Base-by-base conservation (phyloP, 2,797 vertebrate species). In the Tympanoctomys barrerae region DNA sequence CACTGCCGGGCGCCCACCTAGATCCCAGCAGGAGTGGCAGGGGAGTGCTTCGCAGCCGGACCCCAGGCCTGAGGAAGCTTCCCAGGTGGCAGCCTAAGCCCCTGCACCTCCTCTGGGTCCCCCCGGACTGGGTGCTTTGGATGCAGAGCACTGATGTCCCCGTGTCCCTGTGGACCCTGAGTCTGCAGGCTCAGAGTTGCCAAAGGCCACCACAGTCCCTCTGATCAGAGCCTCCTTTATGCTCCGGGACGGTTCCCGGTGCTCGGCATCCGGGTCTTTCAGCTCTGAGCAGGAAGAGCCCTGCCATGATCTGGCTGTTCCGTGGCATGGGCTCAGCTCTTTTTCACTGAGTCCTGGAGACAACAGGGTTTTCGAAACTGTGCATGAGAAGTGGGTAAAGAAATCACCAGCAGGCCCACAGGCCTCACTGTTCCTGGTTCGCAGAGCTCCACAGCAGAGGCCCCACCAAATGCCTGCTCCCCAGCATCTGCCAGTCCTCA, bases 241-340 rank as follows among this genome's bases (percentile, higher is more conserved):
- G 46, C 73, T 49, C 18, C 0, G 0, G 24, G 16, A 36, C 26
- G 7, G 7, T 24, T 24, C 1, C 31, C 3, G 16, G 5, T 31
- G 2, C 31, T 1, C 11, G 0, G 24, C 5, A 4, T 22, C 4
- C 6, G 0, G 3, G 24, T 0, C 36, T 26, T 11, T 49, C 61
- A 3, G 7, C 7, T 59, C 57, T 2, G 10, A 33, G 90, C 26
- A 16, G 1, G 14, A 26, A 80, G 5, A 1, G 18, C 57, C 4
- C 3, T 24, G 75, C 75, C 80, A 13, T 10, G 66, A 18, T 22
- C 39, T 68, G n/a, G 36, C 2, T 33, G 21, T 14, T 39, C 36
- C 6, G 26, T 24, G 42, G 24, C 33, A 52, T 61, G 28, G 0
- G 8, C 18, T 39, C 1, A 0, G 10, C 61, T 33, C 62, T 10